phyloP scores from a whole-genome alignment of 2,113 vertebrate genomes.

The Oncorhynchus mykiss region DNA sequence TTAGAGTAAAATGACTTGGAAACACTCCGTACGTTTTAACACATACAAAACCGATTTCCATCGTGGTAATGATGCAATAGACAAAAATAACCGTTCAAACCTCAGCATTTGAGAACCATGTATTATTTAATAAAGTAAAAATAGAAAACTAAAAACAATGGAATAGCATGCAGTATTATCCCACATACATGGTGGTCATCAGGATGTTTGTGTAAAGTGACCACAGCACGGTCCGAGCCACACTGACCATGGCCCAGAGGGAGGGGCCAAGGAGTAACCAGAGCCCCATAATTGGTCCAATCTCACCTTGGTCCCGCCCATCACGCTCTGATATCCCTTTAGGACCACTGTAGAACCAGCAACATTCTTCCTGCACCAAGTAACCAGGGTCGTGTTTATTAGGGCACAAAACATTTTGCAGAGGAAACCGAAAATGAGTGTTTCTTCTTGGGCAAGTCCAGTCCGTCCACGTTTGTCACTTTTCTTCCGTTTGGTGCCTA shows the following conservation, averaged over 20 bases:
- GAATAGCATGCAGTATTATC: constrained; percentile 63
- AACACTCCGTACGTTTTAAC: too few relatives aligned
- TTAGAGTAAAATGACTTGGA: too few relatives aligned
- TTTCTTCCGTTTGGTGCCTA: too few relatives aligned
- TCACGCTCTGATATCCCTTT: constrained; percentile 41
- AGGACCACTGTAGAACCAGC: constrained; percentile 42
- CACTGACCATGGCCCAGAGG: constrained; percentile 27
- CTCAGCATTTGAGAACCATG: constrained; percentile 32
- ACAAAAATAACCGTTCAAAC: neutral
- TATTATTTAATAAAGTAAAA: constrained; percentile 62
- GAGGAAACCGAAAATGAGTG: too few relatives aligned
- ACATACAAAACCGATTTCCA: too few relatives aligned
- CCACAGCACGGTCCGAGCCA: constrained; percentile 19
- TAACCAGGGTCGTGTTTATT: constrained; percentile 18
- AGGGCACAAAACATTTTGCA: too few relatives aligned
- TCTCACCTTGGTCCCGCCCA: neutral
- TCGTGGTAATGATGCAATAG: too few relatives aligned
- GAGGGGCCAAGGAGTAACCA: constrained; percentile 16
- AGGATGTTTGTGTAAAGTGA: constrained; percentile 41
- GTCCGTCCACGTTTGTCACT: too few relatives aligned
- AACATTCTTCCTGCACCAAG: constrained; percentile 44
- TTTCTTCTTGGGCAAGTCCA: too few relatives aligned
- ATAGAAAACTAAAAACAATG: constrained; percentile 48
- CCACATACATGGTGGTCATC: constrained; percentile 44
- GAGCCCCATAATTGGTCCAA: constrained; percentile 12